Base-by-base conservation (phyloP, 2,113 vertebrate genomes). In the Scopus umbretta region DNA sequence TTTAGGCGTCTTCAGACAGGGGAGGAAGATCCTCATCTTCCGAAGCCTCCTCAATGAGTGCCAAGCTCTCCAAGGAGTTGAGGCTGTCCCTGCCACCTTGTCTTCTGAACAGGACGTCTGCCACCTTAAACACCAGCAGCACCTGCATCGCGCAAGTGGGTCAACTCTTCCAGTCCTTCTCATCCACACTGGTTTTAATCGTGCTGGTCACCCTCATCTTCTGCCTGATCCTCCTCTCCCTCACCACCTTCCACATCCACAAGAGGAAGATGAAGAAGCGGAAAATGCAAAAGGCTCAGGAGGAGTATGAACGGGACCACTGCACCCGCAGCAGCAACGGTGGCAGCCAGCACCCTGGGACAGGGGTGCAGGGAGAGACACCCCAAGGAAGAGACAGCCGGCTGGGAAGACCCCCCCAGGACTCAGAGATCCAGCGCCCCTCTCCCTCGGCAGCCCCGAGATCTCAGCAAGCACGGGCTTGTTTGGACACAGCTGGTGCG, bases 241-340 rank as follows among this genome's bases (percentile, higher is more conserved):
- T 99, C 92, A 98, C 98, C 96, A 99, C 99, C 85, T 99, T 99
- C 97, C 99, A 99, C 96, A 95, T 99, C 97, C 99, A 99, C 98
- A 99, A 99, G 98, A 98, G 99, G 88, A 99, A 98, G 98, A 99
- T 99, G 97, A 99, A 99, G 97, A 99, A 99, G 68, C 98, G 99
- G 97, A 99, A 99, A 98, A 99, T 99, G 97, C 98, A 99, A 96
- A 98, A 98, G 97, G 99, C 99, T 75, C 99, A 99, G 98, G 99
- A 99, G 98, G 99, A 99, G 70, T 99, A 99, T 4, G 99, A 99
- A 96, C 98, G 99, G 95, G 99, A 99, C 98, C 99, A 99, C 97
- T 98, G 98, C 98, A 98, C 97, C 83, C 91, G 78, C 94, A 92
- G 72, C 95, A 96, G 98, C 98, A 98, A 95, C 58, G 84, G 94